These are phyloP conservation scores for Discoglossus pictus DNA, from an alignment of 2,797 vertebrate genomes.

Conservation along the genomic window DNA sequence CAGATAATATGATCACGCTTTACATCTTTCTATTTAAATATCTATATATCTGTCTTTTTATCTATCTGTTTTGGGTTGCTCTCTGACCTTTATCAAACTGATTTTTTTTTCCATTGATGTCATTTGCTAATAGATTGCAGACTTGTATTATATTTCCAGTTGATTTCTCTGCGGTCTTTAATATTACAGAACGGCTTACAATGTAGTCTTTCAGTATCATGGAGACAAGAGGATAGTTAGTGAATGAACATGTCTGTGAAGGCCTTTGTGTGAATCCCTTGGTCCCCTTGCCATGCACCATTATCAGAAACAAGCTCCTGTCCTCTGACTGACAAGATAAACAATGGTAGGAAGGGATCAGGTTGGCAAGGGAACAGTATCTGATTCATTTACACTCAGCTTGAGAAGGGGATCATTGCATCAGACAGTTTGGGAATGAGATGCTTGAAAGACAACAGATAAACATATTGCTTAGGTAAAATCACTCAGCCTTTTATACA, in stretches of 20 bases:
- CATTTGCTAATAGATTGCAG: slow-evolving; percentile 27
- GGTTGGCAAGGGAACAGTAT: slow-evolving; percentile 19
- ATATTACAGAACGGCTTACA: slow-evolving; percentile 35
- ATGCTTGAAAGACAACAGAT: too few species aligned
- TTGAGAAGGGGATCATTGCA: background rate
- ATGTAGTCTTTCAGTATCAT: slow-evolving; percentile 27
- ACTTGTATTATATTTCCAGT: slow-evolving; percentile 35
- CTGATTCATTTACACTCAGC: background rate
- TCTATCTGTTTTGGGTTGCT: too few species aligned
- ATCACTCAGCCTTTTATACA: too few species aligned
- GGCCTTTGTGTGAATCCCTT: slow-evolving; percentile 17
- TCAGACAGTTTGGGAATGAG: too few species aligned
- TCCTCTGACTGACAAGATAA: slow-evolving; percentile 35
- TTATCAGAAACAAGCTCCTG: slow-evolving; percentile 28
- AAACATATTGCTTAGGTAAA: too few species aligned
- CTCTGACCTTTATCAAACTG: too few species aligned
- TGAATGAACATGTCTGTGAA: slow-evolving; percentile 20
- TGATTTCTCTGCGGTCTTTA: slow-evolving; percentile 40
- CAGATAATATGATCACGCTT: too few species aligned
- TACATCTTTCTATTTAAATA: too few species aligned
- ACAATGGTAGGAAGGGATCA: slow-evolving; percentile 21
- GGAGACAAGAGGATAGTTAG: slow-evolving; percentile 29
- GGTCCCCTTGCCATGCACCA: slow-evolving; percentile 23
- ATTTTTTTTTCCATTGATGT: too few species aligned
- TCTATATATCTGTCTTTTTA: too few species aligned